Conservation (phyloP, 2,888 invertebrate species). For the Chrysolina haemoptera region DNA sequence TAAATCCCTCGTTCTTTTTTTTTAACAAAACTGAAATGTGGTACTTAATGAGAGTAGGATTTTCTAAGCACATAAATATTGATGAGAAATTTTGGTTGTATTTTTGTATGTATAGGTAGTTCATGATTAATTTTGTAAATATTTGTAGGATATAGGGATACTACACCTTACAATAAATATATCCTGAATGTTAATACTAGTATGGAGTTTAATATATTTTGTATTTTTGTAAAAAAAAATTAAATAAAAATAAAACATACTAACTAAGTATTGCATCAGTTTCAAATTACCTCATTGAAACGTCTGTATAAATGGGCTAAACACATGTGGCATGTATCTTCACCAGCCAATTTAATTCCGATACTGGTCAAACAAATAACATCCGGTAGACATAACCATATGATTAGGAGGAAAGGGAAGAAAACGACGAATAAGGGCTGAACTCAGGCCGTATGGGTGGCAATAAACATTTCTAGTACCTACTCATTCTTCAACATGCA, state of each 20-base stretch:
- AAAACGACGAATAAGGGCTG: no score
- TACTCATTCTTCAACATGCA: no score
- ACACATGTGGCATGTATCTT: not conserved
- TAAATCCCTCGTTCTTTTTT: no score
- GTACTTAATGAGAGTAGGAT: no score
- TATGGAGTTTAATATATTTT: constrained; percentile 11
- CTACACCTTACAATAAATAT: no score
- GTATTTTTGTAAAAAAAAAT: constrained; percentile 28
- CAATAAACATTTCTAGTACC: no score
- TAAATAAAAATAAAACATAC: constrained; percentile 9
- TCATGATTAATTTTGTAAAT: not conserved
- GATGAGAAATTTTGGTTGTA: not conserved
- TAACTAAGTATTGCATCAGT: constrained; percentile 15
- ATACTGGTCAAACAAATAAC: not conserved
- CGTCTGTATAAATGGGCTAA: no score
- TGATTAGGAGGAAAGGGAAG: no score
- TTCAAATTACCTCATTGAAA: not conserved
- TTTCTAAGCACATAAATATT: no score
- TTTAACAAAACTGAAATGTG: no score
- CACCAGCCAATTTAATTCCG: not conserved
- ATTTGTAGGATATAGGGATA: not conserved
- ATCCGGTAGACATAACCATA: not conserved
- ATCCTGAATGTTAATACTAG: not conserved
- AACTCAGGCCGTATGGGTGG: no score
- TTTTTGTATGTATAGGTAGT: not conserved